phyloP scores from a whole-genome alignment of 2,797 vertebrate species.

The Sebastes dallii region DNA sequence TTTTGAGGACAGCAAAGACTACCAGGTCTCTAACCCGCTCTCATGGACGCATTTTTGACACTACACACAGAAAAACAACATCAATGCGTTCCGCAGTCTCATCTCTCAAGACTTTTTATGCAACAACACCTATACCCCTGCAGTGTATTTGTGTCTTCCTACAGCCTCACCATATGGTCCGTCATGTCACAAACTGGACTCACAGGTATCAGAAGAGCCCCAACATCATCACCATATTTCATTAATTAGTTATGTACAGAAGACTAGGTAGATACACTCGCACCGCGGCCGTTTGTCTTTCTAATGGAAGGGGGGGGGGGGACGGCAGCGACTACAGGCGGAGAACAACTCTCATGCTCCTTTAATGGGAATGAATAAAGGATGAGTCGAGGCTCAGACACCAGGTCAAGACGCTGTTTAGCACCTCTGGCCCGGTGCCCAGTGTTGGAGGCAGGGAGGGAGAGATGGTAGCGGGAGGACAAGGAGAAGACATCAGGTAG shows the following conservation, averaged over 20 bases:
- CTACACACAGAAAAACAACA: no score
- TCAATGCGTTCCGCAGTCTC: no score
- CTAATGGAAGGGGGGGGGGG: conserved; percentile 53
- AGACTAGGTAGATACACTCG: conserved; percentile 38
- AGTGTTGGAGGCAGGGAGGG: conserved; percentile 8
- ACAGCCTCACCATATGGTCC: background rate
- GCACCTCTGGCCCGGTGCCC: conserved; percentile 66
- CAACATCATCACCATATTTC: conserved; percentile 52
- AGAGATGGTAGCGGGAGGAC: conserved; percentile 8
- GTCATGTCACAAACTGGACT: conserved; percentile 36
- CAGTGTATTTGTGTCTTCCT: no score
- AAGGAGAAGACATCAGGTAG: conserved; percentile 23
- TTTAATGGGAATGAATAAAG: conserved; percentile 78
- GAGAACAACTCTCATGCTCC: conserved; percentile 68
- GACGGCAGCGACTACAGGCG: conserved; percentile 40
- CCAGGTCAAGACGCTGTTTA: conserved; percentile 70
- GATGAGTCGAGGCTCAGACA: conserved; percentile 69
- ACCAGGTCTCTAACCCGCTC: background rate
- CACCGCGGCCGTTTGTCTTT: conserved; percentile 63
- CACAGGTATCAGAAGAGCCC: conserved; percentile 19
- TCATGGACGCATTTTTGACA: background rate
- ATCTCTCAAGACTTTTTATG: no score
- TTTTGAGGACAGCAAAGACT: background rate
- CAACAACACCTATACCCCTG: no score
- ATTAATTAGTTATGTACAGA: conserved; percentile 53